Conservation (phyloP, 2,113 vertebrate species). For the Thunnus maccoyii region DNA sequence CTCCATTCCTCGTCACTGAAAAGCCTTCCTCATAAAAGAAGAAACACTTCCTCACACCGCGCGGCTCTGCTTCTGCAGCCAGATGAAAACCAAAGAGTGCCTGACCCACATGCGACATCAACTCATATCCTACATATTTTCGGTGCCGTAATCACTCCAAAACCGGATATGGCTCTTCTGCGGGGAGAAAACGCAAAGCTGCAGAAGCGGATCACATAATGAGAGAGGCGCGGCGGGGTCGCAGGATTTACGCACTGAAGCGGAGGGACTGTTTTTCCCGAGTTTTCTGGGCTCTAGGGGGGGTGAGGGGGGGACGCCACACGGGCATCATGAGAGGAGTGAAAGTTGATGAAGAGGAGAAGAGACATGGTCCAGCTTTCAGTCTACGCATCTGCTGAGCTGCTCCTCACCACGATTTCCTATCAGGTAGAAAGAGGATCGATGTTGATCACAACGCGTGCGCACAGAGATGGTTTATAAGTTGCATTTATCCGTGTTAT, state of each 20-base stretch:
- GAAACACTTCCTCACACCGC: slow-evolving; percentile 64
- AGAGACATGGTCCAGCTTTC: slow-evolving; percentile 37
- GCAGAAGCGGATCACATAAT: slow-evolving; percentile 17
- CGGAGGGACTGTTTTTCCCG: slow-evolving; percentile 5
- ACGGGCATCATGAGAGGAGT: slow-evolving; percentile 17
- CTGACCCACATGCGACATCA: slow-evolving; percentile 35
- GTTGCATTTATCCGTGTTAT: slow-evolving; percentile 30
- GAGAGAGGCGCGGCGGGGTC: slow-evolving; percentile 29
- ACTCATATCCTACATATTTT: slow-evolving; percentile 4
- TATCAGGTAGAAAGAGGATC: slow-evolving; percentile 49
- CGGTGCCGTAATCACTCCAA: slow-evolving; percentile 2
- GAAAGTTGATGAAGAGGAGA: slow-evolving; percentile 42
- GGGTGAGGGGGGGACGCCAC: not conserved
- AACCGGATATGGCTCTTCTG: slow-evolving; percentile 45
- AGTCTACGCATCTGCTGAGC: slow-evolving; percentile 18
- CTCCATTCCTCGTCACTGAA: slow-evolving; percentile 62
- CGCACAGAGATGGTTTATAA: slow-evolving; percentile 22
- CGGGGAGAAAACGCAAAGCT: slow-evolving; percentile 17
- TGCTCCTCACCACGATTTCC: slow-evolving; percentile 20
- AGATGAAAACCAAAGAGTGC: slow-evolving; percentile 40
- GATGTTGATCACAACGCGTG: not conserved
- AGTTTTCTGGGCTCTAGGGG: slow-evolving; percentile 6
- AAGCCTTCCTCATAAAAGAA: slow-evolving; percentile 55
- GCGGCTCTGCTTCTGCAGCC: slow-evolving; percentile 10
- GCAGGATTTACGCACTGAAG: slow-evolving; percentile 3